Evolutionary conservation across 2,888 invertebrate genomes (phyloP), one percentile per base, ranked within the genome.

Genomic region (Sympetrum striolatum): DNA sequence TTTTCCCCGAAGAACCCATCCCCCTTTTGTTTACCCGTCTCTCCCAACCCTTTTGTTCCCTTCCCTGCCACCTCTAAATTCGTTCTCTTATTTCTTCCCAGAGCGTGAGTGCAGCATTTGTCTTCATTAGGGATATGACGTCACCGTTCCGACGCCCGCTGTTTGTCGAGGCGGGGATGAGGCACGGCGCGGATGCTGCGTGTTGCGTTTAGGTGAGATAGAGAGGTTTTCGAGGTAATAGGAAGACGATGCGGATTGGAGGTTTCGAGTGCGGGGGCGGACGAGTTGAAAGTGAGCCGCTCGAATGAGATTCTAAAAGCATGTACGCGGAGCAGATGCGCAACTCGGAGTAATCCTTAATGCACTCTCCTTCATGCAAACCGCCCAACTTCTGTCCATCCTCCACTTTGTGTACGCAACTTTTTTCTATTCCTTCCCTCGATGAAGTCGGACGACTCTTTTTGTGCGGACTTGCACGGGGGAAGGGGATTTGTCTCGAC

Each of bases 31-130:
- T 35, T 53, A n/a, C 35, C 18, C 35, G 1, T 18, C 31, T 15
- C 3, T 60, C 22, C 31, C 86, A 31, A 58, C 86, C 60, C 60
- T 60, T 82, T 58, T 14, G 58, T 35, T 58, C 60, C 60, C 64
- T 10, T 25, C 2, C 25, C 31, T n/a, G 18, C 58, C 25, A 18
- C n/a, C 25, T 73, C 73, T 73, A 25, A 73, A 73, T 81, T 44
- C 81, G 81, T 81, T 60, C 86, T 86, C 86, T 86, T 86, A 86
- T 86, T 86, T 86, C 86, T 86, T 64, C 37, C 60, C 82, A 35
- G 86, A 86, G 86, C 86, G 58, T 86, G 86, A 86, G 86, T 86
- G 86, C 86, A 86, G 86, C 86, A 86, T 86, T 86, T 86, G 86
- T 86, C 86, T 86, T 86, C 86, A 86, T 86, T 86, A 86, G 64